Evolutionary conservation across 2,113 vertebrate species (phyloP).

Genomic region (Eulacestoma nigropectus): DNA sequence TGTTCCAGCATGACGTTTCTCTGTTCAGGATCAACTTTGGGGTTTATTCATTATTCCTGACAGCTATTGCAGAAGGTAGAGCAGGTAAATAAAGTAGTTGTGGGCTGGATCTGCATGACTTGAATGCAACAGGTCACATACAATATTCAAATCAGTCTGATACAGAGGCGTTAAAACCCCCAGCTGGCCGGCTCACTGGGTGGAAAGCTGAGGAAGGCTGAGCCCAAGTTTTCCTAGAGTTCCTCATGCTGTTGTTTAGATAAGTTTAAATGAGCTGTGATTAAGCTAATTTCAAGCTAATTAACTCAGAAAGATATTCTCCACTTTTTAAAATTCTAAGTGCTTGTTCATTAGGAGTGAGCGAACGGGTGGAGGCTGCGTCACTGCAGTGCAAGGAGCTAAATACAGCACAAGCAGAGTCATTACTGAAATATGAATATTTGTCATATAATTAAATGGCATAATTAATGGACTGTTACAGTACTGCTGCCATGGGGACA

Average conservation of each 20-base stretch:
- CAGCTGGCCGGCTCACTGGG: neutral
- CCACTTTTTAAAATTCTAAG: slow-evolving; percentile 78
- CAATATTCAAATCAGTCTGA: slow-evolving; percentile 16
- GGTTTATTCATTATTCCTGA: slow-evolving; percentile 16
- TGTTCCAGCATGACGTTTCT: slow-evolving; percentile 47
- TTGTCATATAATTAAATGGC: slow-evolving; percentile 64
- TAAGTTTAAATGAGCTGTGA: slow-evolving; percentile 87
- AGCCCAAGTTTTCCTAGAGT: slow-evolving; percentile 67
- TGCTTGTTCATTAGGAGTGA: slow-evolving; percentile 73
- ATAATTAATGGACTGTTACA: slow-evolving; percentile 48
- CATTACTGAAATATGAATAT: slow-evolving; percentile 68
- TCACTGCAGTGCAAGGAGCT: slow-evolving; percentile 65
- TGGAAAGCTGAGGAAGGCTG: slow-evolving; percentile 29
- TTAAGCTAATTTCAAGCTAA: slow-evolving; percentile 85
- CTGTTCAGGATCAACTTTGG: neutral
- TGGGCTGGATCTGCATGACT: neutral
- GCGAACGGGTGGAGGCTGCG: slow-evolving; percentile 53
- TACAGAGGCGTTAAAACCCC: neutral
- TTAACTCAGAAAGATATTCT: slow-evolving; percentile 83
- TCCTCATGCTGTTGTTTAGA: slow-evolving; percentile 82
- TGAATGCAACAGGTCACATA: neutral
- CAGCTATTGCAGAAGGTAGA: neutral
- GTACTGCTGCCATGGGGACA: neutral
- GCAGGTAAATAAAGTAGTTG: neutral
- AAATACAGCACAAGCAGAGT: slow-evolving; percentile 43